These are phyloP conservation scores for Gobionotothen gibberifrons DNA, from an alignment of 2,797 vertebrate genomes.

Conservation along the genomic window DNA sequence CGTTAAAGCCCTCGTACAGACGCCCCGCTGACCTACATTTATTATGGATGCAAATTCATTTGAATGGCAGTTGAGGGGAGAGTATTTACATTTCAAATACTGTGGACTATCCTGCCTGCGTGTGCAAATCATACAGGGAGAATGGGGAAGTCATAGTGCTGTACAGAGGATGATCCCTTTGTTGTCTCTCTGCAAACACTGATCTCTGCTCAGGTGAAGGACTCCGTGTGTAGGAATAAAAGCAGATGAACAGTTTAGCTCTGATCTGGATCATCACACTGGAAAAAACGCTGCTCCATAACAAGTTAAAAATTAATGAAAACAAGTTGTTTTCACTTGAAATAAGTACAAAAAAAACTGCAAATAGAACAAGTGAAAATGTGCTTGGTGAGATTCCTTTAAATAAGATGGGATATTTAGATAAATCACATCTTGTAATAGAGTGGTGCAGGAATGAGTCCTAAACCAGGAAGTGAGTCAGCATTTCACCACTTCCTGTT, in stretches of 20 bases:
- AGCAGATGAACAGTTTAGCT: slow-evolving; percentile 33
- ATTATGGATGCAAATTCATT: slow-evolving; percentile 50
- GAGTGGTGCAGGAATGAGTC: no score
- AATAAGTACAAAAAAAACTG: no score
- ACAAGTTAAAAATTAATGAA: no score
- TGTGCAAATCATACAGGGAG: slow-evolving; percentile 13
- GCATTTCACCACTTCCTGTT: no score
- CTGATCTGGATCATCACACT: background rate
- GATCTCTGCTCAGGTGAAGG: slow-evolving; percentile 18
- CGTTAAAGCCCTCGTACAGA: background rate
- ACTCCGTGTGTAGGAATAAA: background rate
- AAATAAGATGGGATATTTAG: no score
- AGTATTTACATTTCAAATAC: slow-evolving; percentile 68
- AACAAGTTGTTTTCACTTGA: no score
- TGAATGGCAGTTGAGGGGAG: slow-evolving; percentile 64
- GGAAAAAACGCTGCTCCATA: no score
- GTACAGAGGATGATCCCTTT: background rate
- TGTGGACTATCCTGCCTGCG: background rate
- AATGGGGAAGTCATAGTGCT: accelerated
- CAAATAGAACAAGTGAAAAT: no score
- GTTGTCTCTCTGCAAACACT: slow-evolving; percentile 32
- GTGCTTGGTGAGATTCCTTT: no score
- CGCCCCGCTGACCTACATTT: slow-evolving; percentile 43
- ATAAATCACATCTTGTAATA: no score
- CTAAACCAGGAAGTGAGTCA: no score